A percentile compares a stretch with the other conserved stretches of the same genome.
phyloP scores from a whole-genome alignment of 1,140 invertebrate genomes.

The Drosophila subpulchrella region DNA sequence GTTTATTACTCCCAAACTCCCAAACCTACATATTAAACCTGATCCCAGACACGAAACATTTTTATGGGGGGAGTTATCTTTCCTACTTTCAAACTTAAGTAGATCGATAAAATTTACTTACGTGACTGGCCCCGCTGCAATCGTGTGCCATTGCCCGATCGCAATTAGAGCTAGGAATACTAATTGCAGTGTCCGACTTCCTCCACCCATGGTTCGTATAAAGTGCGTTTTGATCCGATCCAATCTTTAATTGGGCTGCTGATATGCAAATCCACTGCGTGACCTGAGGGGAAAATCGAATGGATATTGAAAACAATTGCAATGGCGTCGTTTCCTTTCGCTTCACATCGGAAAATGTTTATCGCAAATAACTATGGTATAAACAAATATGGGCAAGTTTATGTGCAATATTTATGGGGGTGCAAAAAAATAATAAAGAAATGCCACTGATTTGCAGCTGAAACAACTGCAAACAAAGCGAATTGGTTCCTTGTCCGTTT shows the following conservation, averaged over 20 bases:
- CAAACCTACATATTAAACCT: neutral
- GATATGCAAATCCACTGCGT: slow-evolving; percentile 45
- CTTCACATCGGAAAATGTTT: slow-evolving; percentile 47
- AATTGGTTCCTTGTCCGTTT: slow-evolving; percentile 60
- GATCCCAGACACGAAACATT: no score
- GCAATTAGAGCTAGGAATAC: slow-evolving; percentile 60
- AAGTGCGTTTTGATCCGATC: slow-evolving; percentile 27
- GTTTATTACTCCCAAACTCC: no score
- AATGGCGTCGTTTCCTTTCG: slow-evolving; percentile 39
- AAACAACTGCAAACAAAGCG: slow-evolving; percentile 55
- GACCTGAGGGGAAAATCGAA: slow-evolving; percentile 38
- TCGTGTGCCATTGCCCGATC: slow-evolving; percentile 34
- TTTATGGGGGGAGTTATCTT: neutral
- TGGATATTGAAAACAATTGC: slow-evolving; percentile 14
- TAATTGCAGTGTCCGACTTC: slow-evolving; percentile 46
- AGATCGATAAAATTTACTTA: slow-evolving; percentile 42
- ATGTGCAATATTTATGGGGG: slow-evolving; percentile 30
- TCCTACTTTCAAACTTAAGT: neutral
- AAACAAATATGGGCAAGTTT: slow-evolving; percentile 36
- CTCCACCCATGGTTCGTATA: slow-evolving; percentile 31
- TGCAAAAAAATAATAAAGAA: slow-evolving; percentile 43
- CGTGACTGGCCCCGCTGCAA: slow-evolving; percentile 46
- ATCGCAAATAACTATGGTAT: slow-evolving; percentile 26
- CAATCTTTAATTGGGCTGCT: slow-evolving; percentile 42
- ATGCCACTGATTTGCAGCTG: slow-evolving; percentile 29